Percentiles rank a stretch among this genome's conserved stretches.
phyloP scores from a whole-genome alignment of 2,888 invertebrate species.

The Conus canariensis region DNA sequence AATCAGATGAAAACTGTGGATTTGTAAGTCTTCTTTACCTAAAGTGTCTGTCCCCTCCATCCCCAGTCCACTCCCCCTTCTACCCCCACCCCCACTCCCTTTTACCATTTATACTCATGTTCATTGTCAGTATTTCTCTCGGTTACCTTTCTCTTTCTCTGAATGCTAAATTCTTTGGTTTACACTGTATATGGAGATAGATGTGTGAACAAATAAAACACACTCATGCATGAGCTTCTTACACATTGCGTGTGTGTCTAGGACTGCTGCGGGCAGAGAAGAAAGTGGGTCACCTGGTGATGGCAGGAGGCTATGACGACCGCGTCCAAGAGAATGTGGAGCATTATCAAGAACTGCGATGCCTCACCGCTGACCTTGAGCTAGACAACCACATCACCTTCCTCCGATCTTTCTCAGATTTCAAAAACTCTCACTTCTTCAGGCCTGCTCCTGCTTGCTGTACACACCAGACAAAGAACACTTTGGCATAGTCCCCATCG shows the following conservation, averaged over 20 bases:
- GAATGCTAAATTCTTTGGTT: no score
- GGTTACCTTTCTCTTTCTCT: no score
- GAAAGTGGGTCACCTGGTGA: conserved; percentile 86
- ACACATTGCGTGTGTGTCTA: neutral
- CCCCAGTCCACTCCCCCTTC: no score
- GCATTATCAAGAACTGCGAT: conserved; percentile 88
- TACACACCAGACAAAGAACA: conserved; percentile 99
- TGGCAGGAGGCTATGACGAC: conserved; percentile 98
- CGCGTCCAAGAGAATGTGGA: conserved; percentile 92
- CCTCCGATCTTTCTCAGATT: conserved; percentile 92
- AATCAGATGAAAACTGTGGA: no score
- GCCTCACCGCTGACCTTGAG: conserved; percentile 83
- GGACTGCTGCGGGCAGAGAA: conserved; percentile 56
- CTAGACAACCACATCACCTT: conserved; percentile 86
- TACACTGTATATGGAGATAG: no score
- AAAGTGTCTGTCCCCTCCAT: no score
- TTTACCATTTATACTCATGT: no score
- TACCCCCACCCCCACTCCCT: no score
- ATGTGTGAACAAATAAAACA: no score
- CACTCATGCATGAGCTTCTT: no score
- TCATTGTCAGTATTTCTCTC: no score
- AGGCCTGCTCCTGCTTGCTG: conserved; percentile 87
- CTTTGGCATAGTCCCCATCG: conserved; percentile 99
- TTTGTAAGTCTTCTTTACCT: no score
- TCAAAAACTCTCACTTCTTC: conserved; percentile 90